Base-by-base conservation (phyloP, 2,888 invertebrate genomes). In the Leucophenga maculata region DNA sequence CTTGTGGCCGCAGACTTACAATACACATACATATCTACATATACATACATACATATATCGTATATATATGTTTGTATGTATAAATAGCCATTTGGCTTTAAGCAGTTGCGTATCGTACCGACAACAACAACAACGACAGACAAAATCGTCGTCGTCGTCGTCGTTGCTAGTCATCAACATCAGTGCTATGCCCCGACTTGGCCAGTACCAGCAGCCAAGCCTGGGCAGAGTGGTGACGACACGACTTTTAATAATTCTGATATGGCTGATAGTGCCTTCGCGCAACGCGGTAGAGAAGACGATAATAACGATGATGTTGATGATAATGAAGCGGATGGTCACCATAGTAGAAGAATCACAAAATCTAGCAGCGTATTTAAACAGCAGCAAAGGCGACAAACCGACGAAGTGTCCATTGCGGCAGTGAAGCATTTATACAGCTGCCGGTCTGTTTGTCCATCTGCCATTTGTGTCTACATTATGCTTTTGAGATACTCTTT, bases 1-100 rank as follows among this genome's bases (percentile, higher is more conserved):
- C 82, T 85, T 85, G 75, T 78, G 77, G 67, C 8, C 13, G 6
- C 13, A 46, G n/a, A 46, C 3, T 4, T 46, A 46, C 13, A n/a
- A 46, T n/a, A 46, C 3, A 46, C 2, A 6, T 14, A 46, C 13
- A 46, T 14, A 46, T n/a, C n/a, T n/a, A n/a, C n/a, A 26, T 26
- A 4, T 26, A 26, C 26, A 2, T 26, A 26, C 26, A 26, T 26
- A 3, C 26, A 26, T 26, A 26, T 26, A 26, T 26, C 3, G n/a
- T 14, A 46, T 8, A n/a, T n/a, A n/a, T 46, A 46, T 14, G 46
- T n/a, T 46, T n/a, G 46, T 14, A 14, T n/a, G 46, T 22, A 32
- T 16, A 32, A 16, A 55, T 16, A 39, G 52, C 52, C n/a, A 26
- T 26, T 26, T 26, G 26, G 18, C 31, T n/a, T 60, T 72, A 70